Evolutionary conservation across 37 sponge, comb jelly and placozoan genomes (phyloP).

Genomic region (Aplysina aerophoba): DNA sequence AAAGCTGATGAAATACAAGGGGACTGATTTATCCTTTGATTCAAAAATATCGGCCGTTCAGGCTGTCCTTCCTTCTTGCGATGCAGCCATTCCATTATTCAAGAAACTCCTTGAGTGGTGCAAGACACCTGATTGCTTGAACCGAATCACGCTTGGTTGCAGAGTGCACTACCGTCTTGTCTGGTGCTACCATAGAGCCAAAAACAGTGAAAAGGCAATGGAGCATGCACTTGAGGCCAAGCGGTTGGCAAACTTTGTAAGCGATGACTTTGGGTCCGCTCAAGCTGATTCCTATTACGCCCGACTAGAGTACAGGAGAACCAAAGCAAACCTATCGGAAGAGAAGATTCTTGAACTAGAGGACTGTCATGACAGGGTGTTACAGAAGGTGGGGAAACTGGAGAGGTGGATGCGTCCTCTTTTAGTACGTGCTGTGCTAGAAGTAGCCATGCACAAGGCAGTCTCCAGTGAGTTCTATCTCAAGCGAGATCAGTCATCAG

Average conservation of each 20-base stretch:
- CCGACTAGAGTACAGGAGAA: background rate
- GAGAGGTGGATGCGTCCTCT: background rate
- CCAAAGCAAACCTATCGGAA: background rate
- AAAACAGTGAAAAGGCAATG: background rate
- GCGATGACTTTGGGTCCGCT: background rate
- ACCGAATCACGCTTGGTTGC: background rate
- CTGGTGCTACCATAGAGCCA: background rate
- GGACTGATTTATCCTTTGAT: background rate
- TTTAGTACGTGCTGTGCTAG: background rate
- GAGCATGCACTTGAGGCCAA: background rate
- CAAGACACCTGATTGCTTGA: background rate
- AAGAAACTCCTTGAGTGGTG: background rate
- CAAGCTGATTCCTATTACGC: constrained; percentile 22
- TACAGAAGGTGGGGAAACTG: background rate
- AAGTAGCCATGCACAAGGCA: constrained; percentile 16
- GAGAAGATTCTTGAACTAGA: constrained; percentile 6
- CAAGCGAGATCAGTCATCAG: too few species aligned
- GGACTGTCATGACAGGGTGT: background rate
- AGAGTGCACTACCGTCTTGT: constrained; percentile 14
- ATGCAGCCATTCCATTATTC: background rate
- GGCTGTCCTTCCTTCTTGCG: constrained; percentile 2
- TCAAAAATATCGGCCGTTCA: background rate
- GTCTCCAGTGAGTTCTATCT: background rate
- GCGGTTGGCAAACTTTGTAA: background rate
- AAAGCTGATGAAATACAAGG: background rate